These are phyloP conservation scores for Spilarctia lutea DNA, from an alignment of 2,888 invertebrate genomes.

Conservation along the genomic window DNA sequence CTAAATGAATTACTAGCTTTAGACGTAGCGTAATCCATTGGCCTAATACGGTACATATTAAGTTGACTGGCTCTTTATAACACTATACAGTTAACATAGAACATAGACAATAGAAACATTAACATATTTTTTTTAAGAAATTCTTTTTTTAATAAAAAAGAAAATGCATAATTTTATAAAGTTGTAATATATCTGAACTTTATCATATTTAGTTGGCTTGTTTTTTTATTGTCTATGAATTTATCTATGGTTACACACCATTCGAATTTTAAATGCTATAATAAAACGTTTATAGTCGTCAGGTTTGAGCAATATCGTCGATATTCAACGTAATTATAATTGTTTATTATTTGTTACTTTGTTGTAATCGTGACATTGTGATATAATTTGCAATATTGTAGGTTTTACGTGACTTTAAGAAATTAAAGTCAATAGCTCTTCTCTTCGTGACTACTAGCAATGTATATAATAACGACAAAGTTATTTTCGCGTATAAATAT, in stretches of 20 bases:
- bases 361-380: background rate
- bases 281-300: constrained; percentile 19
- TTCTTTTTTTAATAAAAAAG: too few relatives aligned
- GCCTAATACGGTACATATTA: background rate
- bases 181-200: background rate
- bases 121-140: background rate
- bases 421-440: background rate
- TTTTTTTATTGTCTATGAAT: background rate
- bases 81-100: background rate
- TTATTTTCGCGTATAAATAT: constrained; percentile 16
- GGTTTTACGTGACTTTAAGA: background rate
- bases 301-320: constrained; percentile 44
- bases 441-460: constrained; percentile 10
- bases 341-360: background rate
- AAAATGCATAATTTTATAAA: too few relatives aligned
- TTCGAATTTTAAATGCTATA: background rate
- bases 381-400: constrained; percentile 9
- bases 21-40: constrained; percentile 20
- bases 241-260: background rate
- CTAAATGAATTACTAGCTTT: constrained; percentile 8
- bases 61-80: background rate
- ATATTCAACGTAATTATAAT: background rate
- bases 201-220: background rate
- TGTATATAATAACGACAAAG: constrained; percentile 6
- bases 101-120: background rate